Evolutionary conservation across 2,797 vertebrate genomes (phyloP).

Genomic region (Spondyliosoma cantharus): DNA sequence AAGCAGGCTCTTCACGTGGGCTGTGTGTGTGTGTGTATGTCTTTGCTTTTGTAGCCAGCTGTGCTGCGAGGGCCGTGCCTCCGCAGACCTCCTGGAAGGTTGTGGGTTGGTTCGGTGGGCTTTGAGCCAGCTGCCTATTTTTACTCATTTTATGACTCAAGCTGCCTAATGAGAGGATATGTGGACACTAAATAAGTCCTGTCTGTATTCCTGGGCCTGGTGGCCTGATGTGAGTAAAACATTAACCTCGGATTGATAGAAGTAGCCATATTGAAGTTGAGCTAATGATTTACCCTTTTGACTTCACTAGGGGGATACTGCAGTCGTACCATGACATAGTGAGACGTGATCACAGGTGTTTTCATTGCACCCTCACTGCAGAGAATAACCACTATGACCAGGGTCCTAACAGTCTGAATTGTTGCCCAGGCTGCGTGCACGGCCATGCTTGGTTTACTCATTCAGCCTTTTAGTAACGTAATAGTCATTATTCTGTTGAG

Average conservation of each 20-base stretch:
- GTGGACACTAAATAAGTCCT: conserved; percentile 41
- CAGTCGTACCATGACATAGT: neutral
- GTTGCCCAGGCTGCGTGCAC: neutral
- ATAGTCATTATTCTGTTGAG: neutral
- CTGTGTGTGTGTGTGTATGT: conserved; percentile 45
- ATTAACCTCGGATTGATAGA: conserved; percentile 38
- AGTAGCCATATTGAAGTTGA: neutral
- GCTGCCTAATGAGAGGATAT: conserved; percentile 64
- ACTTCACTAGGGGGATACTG: too few relatives aligned
- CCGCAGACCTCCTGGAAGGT: conserved; percentile 73
- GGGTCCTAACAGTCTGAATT: neutral
- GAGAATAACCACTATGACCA: neutral
- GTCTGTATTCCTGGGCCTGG: conserved; percentile 26
- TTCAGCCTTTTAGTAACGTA: too few relatives aligned
- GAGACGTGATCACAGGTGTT: neutral
- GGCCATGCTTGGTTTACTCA: too few relatives aligned
- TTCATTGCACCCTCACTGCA: neutral
- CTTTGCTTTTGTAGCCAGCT: conserved; percentile 72
- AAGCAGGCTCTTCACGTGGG: conserved; percentile 55
- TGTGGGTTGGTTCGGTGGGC: conserved; percentile 57
- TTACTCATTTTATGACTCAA: conserved; percentile 61
- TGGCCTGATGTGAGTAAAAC: conserved; percentile 22
- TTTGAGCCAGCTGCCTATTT: conserved; percentile 63
- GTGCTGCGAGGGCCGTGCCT: conserved; percentile 59
- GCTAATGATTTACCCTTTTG: neutral